These are phyloP conservation scores for Bovichtus variegatus DNA, from an alignment of 2,797 vertebrate genomes.

Conservation along the genomic window DNA sequence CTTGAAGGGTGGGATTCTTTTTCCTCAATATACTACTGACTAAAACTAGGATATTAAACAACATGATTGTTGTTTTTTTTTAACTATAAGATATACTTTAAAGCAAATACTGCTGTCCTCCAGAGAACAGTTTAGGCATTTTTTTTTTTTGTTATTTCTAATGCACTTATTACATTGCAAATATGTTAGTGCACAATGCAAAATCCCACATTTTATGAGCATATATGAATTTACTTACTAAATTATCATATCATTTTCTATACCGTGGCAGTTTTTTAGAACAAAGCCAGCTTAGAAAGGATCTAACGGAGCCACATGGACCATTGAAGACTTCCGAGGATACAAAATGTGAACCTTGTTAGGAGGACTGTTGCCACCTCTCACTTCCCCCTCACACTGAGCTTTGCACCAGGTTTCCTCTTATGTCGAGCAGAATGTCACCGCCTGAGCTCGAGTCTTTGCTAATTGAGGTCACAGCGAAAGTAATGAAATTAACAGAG, in stretches of 20 bases:
- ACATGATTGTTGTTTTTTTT: conserved; percentile 62
- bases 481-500: conserved; percentile 85
- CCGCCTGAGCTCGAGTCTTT: conserved; percentile 68
- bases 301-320: conserved; percentile 24
- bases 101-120: not conserved
- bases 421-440: conserved; percentile 66
- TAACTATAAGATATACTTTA: conserved; percentile 33
- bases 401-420: conserved; percentile 60
- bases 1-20: conserved; percentile 78
- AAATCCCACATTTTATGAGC: not conserved
- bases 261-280: conserved; percentile 1
- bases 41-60: conserved; percentile 67
- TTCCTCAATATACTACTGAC: conserved; percentile 64
- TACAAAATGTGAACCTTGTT: conserved; percentile 47
- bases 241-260: conserved; percentile 7
- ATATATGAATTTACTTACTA: conserved; percentile 9
- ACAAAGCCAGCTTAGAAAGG: conserved; percentile 36
- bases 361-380: conserved; percentile 33
- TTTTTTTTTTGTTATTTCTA: conserved; percentile 12
- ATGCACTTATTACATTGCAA: conserved; percentile 9
- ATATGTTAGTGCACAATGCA: not conserved
- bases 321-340: conserved; percentile 44
- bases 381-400: conserved; percentile 42
- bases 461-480: conserved; percentile 85
- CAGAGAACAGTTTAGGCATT: not conserved